These are phyloP conservation scores for Heterohyrax brucei DNA, from an alignment of 2,797 vertebrate genomes.

Conservation along the genomic window DNA sequence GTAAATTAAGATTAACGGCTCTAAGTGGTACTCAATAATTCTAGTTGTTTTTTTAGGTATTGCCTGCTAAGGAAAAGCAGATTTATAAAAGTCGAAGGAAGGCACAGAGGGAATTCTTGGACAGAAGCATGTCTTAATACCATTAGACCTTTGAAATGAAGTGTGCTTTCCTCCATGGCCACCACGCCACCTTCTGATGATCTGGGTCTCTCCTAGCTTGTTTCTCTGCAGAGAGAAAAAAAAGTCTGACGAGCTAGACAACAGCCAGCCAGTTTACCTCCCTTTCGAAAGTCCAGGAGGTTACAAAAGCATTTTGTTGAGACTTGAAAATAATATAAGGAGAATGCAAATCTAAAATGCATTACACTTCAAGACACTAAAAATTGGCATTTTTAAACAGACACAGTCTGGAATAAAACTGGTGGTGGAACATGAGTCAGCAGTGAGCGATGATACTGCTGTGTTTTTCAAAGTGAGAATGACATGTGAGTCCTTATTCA, in stretches of 20 bases:
- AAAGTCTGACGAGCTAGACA: background rate
- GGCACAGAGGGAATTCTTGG: background rate
- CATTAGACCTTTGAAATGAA: background rate
- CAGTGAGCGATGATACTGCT: background rate
- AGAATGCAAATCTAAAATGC: background rate
- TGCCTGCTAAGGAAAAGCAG: slow-evolving; percentile 2
- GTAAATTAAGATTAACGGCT: slow-evolving; percentile 10
- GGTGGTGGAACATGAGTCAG: background rate
- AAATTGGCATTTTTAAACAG: slow-evolving; percentile 3
- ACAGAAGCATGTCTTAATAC: background rate
- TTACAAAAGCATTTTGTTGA: slow-evolving; percentile 43
- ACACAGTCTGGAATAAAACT: slow-evolving; percentile 37
- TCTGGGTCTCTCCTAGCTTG: background rate
- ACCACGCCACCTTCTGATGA: background rate
- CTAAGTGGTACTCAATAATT: background rate
- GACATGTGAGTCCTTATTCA: background rate
- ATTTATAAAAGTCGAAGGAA: slow-evolving; percentile 17
- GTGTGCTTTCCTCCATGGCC: background rate
- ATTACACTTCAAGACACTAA: background rate
- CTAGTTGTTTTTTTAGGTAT: background rate
- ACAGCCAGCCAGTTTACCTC: background rate
- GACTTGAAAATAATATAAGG: background rate
- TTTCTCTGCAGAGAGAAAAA: background rate
- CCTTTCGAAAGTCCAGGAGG: background rate
- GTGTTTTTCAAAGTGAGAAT: background rate